phyloP scores from a whole-genome alignment of 1,140 invertebrate species.

The Aphis craccivora region DNA sequence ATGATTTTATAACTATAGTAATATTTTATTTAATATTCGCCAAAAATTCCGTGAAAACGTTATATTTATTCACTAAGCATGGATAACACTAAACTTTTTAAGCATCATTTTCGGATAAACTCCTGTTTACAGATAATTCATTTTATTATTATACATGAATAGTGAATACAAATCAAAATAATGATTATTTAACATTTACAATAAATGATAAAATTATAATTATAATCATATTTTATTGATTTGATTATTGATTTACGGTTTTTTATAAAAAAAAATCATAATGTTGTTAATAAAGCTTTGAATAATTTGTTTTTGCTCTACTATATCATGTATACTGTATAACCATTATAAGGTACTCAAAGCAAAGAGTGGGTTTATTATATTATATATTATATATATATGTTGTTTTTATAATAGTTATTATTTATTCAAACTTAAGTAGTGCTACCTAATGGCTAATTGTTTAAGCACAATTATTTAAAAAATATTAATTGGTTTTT shows the following conservation, averaged over 20 bases:
- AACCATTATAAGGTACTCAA: neutral
- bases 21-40: neutral
- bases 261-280: neutral
- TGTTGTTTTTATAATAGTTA: neutral
- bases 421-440: neutral
- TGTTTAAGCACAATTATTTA: neutral
- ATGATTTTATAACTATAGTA: neutral
- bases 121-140: neutral
- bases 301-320: too few species aligned
- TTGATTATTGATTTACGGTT: neutral
- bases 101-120: neutral
- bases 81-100: neutral
- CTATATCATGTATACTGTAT: neutral
- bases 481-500: neutral
- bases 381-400: too few species aligned
- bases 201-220: too few species aligned
- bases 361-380: neutral
- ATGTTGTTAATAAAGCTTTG: neutral
- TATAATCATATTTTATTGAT: neutral
- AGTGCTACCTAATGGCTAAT: neutral
- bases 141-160: neutral
- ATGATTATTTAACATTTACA: neutral
- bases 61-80: neutral
- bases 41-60: neutral
- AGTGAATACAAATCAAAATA: neutral